These are phyloP conservation scores for Oreotrochilus melanogaster DNA, from an alignment of 2,113 vertebrate genomes.

Conservation along the genomic window DNA sequence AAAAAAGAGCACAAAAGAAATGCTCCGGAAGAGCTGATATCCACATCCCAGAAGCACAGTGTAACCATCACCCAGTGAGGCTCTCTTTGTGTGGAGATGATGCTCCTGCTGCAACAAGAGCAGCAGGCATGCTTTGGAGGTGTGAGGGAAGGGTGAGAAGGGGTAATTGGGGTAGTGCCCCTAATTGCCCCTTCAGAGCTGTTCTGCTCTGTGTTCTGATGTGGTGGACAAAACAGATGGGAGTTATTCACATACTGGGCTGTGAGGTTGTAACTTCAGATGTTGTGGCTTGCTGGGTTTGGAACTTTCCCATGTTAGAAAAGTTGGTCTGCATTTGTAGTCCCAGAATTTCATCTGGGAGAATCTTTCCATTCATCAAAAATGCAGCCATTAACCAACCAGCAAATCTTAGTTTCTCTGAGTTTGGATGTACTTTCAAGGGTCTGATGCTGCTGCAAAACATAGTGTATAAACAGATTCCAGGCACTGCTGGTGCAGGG, in stretches of 20 bases:
- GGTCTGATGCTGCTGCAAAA: not conserved
- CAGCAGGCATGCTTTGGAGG: not conserved
- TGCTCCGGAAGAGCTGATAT: not conserved
- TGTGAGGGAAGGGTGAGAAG: not conserved
- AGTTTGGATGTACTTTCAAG: not conserved
- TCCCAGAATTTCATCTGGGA: not conserved
- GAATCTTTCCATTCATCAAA: not conserved
- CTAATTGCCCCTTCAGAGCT: not conserved
- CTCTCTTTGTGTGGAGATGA: fast-evolving
- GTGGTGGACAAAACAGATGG: not conserved
- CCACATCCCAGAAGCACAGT: fast-evolving
- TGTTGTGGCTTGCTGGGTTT: not conserved
- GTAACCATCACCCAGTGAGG: not conserved
- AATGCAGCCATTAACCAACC: not conserved
- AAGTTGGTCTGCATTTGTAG: not conserved
- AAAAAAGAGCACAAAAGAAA: not conserved
- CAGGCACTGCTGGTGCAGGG: not conserved
- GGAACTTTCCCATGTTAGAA: not conserved
- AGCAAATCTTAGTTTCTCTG: not conserved
- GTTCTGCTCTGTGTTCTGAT: not conserved
- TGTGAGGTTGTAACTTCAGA: not conserved
- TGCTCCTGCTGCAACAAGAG: not conserved
- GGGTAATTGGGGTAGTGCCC: not conserved
- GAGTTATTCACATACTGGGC: not conserved
- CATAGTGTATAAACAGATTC: not conserved